Conservation (phyloP, 2,797 vertebrate genomes). For the Steatocranus sp. region DNA sequence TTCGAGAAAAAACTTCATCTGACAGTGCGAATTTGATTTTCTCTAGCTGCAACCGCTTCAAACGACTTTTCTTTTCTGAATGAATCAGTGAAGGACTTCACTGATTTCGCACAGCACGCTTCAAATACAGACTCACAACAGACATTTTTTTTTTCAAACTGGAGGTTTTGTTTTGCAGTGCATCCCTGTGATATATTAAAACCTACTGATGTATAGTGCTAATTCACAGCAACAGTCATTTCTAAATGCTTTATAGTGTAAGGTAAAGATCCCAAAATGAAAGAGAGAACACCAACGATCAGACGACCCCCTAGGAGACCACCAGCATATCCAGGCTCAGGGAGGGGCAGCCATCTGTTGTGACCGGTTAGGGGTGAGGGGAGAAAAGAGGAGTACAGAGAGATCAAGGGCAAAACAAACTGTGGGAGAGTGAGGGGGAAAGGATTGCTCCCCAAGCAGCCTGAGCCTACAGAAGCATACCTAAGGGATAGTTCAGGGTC, state of each 20-base stretch:
- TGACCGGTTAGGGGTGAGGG: rapidly evolving
- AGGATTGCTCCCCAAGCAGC: background rate
- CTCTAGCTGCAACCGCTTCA: background rate
- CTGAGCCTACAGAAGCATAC: background rate
- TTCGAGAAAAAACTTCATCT: background rate
- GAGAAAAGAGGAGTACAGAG: background rate
- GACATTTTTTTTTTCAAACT: rapidly evolving
- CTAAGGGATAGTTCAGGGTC: background rate
- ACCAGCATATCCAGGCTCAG: background rate
- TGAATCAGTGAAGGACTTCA: background rate
- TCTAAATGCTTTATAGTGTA: background rate
- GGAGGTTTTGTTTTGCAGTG: rapidly evolving
- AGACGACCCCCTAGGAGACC: background rate
- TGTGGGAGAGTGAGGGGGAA: background rate
- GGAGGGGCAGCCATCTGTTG: background rate
- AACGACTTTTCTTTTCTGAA: background rate
- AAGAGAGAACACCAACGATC: rapidly evolving
- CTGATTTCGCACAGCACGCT: rapidly evolving
- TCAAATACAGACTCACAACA: background rate
- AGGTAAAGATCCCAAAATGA: background rate
- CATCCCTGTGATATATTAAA: background rate
- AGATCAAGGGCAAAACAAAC: background rate
- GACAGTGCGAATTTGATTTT: rapidly evolving
- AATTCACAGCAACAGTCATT: background rate
- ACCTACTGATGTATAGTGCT: background rate